These are phyloP conservation scores for Chrysopilus asiliformis DNA, from an alignment of 2,888 invertebrate genomes.

Conservation along the genomic window DNA sequence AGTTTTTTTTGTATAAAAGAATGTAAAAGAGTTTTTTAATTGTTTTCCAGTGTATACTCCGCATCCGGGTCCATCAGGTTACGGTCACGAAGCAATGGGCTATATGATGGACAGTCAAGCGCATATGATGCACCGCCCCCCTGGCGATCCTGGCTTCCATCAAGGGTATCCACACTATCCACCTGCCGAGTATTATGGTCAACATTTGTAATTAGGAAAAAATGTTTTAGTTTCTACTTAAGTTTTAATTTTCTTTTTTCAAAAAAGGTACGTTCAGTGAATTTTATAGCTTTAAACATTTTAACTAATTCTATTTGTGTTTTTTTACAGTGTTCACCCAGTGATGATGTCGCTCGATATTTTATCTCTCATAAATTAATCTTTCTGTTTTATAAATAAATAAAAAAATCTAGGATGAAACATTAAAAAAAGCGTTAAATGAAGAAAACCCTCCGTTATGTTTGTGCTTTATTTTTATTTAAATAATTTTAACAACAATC, in stretches of 20 bases:
- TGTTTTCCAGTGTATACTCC: constrained; percentile 85
- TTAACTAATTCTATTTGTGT: background rate
- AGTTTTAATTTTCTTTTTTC: constrained; percentile 3
- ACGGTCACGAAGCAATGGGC: constrained; percentile 94
- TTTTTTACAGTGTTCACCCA: constrained; percentile 8
- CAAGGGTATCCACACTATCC: constrained; percentile 83
- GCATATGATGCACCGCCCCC: constrained; percentile 93
- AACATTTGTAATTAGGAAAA: constrained; percentile 63
- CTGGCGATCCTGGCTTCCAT: constrained; percentile 85
- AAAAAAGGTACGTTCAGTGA: constrained; percentile 4
- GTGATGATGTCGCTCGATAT: constrained; percentile 4
- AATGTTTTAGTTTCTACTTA: constrained; percentile 7
- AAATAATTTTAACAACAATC: too few relatives aligned
- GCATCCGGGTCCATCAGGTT: constrained; percentile 89
- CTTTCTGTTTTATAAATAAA: too few relatives aligned
- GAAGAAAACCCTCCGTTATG: background rate
- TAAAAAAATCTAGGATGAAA: too few relatives aligned
- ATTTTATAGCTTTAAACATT: background rate
- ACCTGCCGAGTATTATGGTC: constrained; percentile 85
- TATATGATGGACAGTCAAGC: constrained; percentile 96
- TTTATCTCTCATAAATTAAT: background rate
- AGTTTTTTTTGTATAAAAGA: too few relatives aligned
- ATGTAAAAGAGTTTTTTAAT: too few relatives aligned
- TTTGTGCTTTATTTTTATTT: background rate
- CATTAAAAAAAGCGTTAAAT: too few relatives aligned